These are phyloP conservation scores for Ochlodes sylvanus DNA, from an alignment of 2,888 invertebrate genomes.

Conservation along the genomic window DNA sequence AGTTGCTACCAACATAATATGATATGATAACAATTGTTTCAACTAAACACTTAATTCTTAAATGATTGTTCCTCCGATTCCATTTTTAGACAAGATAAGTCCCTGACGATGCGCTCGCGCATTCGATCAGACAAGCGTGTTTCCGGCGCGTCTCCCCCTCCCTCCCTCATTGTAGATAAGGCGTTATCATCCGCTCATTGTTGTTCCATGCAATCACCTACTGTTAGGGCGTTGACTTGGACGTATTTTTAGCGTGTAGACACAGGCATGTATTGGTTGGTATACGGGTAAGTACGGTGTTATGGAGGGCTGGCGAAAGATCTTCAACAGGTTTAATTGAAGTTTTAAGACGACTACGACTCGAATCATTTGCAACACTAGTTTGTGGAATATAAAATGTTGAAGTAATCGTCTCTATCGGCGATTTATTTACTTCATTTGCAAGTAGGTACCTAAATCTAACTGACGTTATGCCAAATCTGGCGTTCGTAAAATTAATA, in stretches of 20 bases:
- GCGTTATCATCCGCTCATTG: conserved; percentile 83
- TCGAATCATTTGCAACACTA: no score
- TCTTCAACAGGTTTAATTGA: no score
- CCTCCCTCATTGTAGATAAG: conserved; percentile 69
- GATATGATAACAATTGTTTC: no score
- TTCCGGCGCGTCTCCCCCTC: conserved; percentile 68
- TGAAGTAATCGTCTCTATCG: neutral
- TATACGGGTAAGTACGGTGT: neutral
- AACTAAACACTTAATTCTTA: neutral
- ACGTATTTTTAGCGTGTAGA: conserved; percentile 52
- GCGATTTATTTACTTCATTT: conserved; percentile 8
- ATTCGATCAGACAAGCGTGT: conserved; percentile 67
- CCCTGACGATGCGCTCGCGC: conserved; percentile 42
- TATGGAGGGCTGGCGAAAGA: neutral
- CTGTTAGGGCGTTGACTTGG: conserved; percentile 71
- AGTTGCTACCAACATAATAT: no score
- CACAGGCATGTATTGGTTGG: neutral
- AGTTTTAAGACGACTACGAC: no score
- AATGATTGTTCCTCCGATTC: neutral
- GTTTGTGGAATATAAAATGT: no score
- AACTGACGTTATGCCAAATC: conserved; percentile 19
- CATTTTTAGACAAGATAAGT: conserved; percentile 16
- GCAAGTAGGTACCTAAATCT: conserved; percentile 12
- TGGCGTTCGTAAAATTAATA: conserved; percentile 14
- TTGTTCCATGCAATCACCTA: conserved; percentile 67